phyloP scores from a whole-genome alignment of 2,797 vertebrate species.

The Sebastes paucispinis region DNA sequence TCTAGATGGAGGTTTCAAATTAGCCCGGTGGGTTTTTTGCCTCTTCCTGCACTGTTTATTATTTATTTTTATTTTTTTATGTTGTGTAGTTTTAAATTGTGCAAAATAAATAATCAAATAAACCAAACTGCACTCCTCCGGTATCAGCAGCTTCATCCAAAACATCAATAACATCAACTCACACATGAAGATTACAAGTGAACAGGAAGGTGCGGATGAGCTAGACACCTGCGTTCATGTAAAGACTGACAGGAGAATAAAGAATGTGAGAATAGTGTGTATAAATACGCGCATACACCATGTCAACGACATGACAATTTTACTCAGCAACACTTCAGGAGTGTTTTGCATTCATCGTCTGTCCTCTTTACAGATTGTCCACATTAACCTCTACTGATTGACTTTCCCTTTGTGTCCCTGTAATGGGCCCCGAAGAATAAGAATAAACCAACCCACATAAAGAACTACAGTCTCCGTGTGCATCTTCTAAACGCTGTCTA shows the following conservation, averaged over 20 bases:
- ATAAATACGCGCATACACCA: neutral
- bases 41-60: no score
- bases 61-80: no score
- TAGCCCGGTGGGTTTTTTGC: no score
- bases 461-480: conserved; percentile 14
- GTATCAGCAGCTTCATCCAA: neutral
- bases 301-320: conserved; percentile 3
- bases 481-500: neutral
- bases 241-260: neutral
- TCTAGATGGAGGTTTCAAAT: rapidly evolving
- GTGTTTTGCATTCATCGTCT: conserved; percentile 33
- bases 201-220: neutral
- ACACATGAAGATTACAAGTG: neutral
- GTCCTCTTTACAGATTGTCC: conserved; percentile 31
- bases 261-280: neutral
- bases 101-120: no score
- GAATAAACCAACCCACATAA: conserved; percentile 12
- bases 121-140: neutral
- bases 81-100: no score
- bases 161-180: neutral
- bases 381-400: conserved; percentile 41
- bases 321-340: conserved; percentile 9
- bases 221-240: neutral
- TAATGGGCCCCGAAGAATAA: conserved; percentile 26
- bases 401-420: conserved; percentile 27